Evolutionary conservation across 2,888 invertebrate species (phyloP).

Genomic region (Drosophila robusta): DNA sequence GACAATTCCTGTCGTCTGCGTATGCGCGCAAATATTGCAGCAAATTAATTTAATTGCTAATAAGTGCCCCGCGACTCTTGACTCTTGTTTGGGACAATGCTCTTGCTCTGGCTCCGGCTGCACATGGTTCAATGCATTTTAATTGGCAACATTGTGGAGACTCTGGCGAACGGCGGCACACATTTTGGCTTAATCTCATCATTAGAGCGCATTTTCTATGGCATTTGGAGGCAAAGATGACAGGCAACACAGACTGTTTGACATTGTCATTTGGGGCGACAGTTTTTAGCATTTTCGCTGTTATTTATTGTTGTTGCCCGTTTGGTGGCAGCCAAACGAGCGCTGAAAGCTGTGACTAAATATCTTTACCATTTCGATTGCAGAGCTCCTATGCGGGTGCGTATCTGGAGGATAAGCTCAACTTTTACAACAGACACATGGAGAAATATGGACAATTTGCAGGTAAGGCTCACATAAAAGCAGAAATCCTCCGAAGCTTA

Average conservation of each 20-base stretch:
- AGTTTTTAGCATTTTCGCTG: constrained; percentile 22
- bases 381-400: constrained; percentile 85
- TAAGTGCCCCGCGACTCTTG: constrained; percentile 61
- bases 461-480: constrained; percentile 71
- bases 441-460: constrained; percentile 83
- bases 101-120: constrained; percentile 30
- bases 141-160: constrained; percentile 76
- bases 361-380: constrained; percentile 21
- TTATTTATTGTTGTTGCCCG: constrained; percentile 49
- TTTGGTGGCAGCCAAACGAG: constrained; percentile 23
- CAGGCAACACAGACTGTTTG: constrained; percentile 52
- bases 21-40: constrained; percentile 76
- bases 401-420: constrained; percentile 84
- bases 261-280: constrained; percentile 64
- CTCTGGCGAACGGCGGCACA: constrained; percentile 42
- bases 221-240: constrained; percentile 61
- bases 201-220: constrained; percentile 72
- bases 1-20: constrained; percentile 82
- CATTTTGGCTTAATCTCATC: constrained; percentile 80
- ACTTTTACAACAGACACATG: constrained; percentile 82
- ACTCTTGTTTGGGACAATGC: constrained; percentile 40
- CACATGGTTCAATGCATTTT: constrained; percentile 83
- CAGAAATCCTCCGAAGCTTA: neutral
- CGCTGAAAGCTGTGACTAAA: neutral
- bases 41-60: constrained; percentile 84